A percentile compares a stretch with the other conserved stretches of the same genome.
Conservation (phyloP, 2,888 invertebrate genomes). For the Petrophora chlorosata region DNA sequence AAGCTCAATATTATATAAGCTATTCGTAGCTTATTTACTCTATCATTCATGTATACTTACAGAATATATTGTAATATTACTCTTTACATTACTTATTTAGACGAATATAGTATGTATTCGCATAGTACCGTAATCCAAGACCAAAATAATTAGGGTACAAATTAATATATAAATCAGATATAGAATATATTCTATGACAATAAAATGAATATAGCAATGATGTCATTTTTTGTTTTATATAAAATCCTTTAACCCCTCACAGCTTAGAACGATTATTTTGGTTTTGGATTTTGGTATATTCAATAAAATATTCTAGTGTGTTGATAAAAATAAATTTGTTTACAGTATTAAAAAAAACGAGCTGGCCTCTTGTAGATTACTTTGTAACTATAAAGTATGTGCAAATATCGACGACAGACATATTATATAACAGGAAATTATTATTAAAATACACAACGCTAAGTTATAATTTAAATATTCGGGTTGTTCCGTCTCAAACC, state of each 20-base stretch:
- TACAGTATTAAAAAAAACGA: conserved; percentile 52
- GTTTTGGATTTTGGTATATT: conserved; percentile 66
- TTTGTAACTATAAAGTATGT: conserved; percentile 25
- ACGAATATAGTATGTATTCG: conserved; percentile 41
- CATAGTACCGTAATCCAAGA: conserved; percentile 57
- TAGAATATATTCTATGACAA: conserved; percentile 50
- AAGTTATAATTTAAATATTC: too few relatives aligned
- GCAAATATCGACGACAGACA: background rate
- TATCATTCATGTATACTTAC: conserved; percentile 69
- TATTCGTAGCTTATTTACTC: conserved; percentile 77
- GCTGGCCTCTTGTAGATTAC: conserved; percentile 58
- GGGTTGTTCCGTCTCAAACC: too few relatives aligned
- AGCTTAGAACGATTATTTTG: conserved; percentile 44
- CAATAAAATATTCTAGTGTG: conserved; percentile 32
- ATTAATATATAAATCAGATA: conserved; percentile 14
- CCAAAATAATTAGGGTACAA: conserved; percentile 54
- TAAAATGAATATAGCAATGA: conserved; percentile 44
- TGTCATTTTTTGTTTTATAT: conserved; percentile 28
- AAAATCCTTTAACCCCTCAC: conserved; percentile 15
- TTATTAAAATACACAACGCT: too few relatives aligned
- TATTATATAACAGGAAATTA: background rate
- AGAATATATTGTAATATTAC: conserved; percentile 53
- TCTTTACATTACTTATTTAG: conserved; percentile 45
- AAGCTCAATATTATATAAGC: conserved; percentile 81
- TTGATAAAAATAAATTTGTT: conserved; percentile 43